A percentile compares a stretch with the other conserved stretches of the same genome.
phyloP scores from a whole-genome alignment of 2,888 invertebrate species.

The Papilio elwesi region DNA sequence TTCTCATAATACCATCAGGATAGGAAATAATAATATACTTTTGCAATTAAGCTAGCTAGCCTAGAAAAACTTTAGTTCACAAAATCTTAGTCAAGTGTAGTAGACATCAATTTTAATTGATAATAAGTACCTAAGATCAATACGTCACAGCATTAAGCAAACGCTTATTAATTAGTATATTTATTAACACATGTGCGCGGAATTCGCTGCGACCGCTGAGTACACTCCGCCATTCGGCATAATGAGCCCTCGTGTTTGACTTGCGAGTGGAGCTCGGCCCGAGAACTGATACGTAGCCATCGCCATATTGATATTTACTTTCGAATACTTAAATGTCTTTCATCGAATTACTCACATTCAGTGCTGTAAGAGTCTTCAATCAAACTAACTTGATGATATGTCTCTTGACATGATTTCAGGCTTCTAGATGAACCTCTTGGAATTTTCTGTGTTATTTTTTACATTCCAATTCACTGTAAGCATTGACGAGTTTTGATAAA shows the following conservation, averaged over 20 bases:
- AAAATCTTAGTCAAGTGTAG: no score
- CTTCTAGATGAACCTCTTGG: slow-evolving; percentile 11
- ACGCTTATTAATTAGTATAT: slow-evolving; percentile 47
- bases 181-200: slow-evolving; percentile 55
- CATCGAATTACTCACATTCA: slow-evolving; percentile 38
- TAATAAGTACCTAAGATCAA: no score
- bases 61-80: no score
- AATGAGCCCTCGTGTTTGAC: slow-evolving; percentile 37
- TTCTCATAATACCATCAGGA: no score
- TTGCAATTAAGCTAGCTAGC: no score
- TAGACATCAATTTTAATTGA: no score
- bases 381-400: slow-evolving; percentile 23
- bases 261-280: slow-evolving; percentile 20
- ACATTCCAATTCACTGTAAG: slow-evolving; percentile 8
- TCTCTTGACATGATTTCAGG: slow-evolving; percentile 32
- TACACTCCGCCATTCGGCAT: slow-evolving; percentile 36
- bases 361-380: slow-evolving; percentile 24
- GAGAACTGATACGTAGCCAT: slow-evolving; percentile 36
- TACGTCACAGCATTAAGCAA: slow-evolving; percentile 26
- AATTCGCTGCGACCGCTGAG: slow-evolving; percentile 46
- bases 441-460: slow-evolving; percentile 28
- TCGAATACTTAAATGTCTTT: slow-evolving; percentile 28
- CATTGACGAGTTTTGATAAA: background rate
- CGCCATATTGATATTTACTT: slow-evolving; percentile 26
- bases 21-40: no score